Conservation (phyloP, 1,140 invertebrate genomes). For the Danaus melanippus region DNA sequence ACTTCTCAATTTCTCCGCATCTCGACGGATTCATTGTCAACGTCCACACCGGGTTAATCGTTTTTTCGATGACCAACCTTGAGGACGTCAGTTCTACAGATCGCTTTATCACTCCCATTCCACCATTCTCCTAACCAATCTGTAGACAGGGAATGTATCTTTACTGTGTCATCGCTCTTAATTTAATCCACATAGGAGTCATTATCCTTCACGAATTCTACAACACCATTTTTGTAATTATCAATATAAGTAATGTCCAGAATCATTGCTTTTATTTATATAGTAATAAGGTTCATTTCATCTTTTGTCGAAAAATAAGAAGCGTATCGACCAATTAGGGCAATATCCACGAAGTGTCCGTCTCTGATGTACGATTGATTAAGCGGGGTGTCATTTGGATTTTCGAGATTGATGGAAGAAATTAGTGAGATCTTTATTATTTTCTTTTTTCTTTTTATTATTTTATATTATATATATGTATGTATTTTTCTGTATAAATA, state of each 20-base stretch:
- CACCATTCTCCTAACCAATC: conserved; percentile 26
- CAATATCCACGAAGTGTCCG: conserved; percentile 27
- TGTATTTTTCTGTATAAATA: no score
- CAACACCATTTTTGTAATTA: no score
- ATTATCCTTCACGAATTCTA: conserved; percentile 12
- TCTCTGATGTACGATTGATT: conserved; percentile 30
- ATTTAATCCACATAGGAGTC: conserved; percentile 13
- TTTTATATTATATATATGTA: no score
- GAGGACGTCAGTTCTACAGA: conserved; percentile 24
- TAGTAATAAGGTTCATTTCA: conserved; percentile 9
- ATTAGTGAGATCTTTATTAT: conserved; percentile 8
- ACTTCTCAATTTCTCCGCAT: conserved; percentile 20
- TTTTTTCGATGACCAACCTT: conserved; percentile 28
- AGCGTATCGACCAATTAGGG: conserved; percentile 20
- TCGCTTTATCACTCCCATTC: conserved; percentile 37
- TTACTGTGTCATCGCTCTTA: conserved; percentile 13
- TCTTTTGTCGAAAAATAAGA: background rate
- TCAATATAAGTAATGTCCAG: no score
- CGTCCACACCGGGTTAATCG: conserved; percentile 26
- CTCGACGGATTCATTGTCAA: conserved; percentile 24
- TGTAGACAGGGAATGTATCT: conserved; percentile 15
- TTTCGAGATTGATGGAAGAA: conserved; percentile 19
- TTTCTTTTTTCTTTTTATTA: no score
- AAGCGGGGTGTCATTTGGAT: conserved; percentile 25
- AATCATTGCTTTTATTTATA: conserved; percentile 4